Base-by-base conservation (phyloP, 2,113 vertebrate species). In the Stigmatopora nigra region DNA sequence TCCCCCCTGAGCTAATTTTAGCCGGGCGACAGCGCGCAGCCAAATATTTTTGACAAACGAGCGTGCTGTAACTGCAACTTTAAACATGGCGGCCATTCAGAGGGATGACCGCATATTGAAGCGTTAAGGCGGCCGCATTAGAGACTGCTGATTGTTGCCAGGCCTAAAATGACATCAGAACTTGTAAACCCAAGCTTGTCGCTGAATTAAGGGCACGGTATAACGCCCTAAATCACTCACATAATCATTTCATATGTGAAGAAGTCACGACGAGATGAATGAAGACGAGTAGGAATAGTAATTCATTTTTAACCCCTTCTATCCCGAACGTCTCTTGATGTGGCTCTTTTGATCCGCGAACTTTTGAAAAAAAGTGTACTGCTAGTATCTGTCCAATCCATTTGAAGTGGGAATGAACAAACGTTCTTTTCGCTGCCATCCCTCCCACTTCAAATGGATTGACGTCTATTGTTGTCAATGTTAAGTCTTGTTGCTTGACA, bases 221-320 rank as follows among this genome's bases (percentile, higher is more conserved):
- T 53, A 72, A 60, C 58, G 44, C 61, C 70, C 78, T 80, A 13
- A 78, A 74, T 83, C 25, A 7, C 53, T 55, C 52, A 55, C 52
- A 55, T 55, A 25, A 55, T 5, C 13, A 31, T 77, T 79, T 82
- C 11, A 80, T 81, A 64, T 14, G 22, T 64, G 45, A 77, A 81
- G 41, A 69, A 64, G 51, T 65, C 75, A 84, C 85, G 63, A 86
- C 83, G 82, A 79, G 61, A 88, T 78, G 20, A 83, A 85, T 68
- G 65, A 84, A 22, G 53, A 55, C 20, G 25, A 7, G 22, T 3
- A 14, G 49, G 2, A 52, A 82, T 82, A 52, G 82, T 82, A 7
- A 79, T 87, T 84, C 81, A 88, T 41, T 41, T 10, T 41, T 41
- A 41, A 41, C 38, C 9, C 38, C 9, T 41, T 10, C 38, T 1